A percentile compares a stretch with the other conserved stretches of the same genome.
These are phyloP conservation scores for Neotragus pygmaeus DNA, from an alignment of 2,113 vertebrate genomes.

Conservation along the genomic window DNA sequence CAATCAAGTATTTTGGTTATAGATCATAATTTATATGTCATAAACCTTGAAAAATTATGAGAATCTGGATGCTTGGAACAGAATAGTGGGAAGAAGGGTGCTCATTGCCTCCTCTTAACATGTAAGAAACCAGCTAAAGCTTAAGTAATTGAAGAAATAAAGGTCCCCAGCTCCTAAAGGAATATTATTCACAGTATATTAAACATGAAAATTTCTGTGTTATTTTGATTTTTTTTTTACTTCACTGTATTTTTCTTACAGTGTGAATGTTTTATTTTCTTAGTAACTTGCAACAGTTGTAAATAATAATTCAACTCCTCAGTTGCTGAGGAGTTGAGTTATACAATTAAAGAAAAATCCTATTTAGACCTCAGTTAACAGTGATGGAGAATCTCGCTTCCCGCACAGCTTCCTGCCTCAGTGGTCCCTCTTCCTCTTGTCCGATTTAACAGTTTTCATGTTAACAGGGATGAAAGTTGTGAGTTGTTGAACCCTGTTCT, in stretches of 20 bases:
- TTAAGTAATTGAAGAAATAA: neutral
- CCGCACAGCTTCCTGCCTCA: neutral
- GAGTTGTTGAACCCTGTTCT: neutral
- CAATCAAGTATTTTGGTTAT: neutral
- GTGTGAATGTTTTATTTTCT: neutral
- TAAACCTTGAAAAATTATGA: neutral
- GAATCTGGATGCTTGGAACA: neutral
- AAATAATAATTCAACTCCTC: neutral
- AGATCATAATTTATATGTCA: neutral
- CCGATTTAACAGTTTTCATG: rapidly evolving
- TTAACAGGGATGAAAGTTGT: neutral
- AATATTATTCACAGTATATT: neutral
- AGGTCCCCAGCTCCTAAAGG: neutral
- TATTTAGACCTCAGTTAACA: rapidly evolving
- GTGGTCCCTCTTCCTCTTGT: rapidly evolving
- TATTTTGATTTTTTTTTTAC: neutral
- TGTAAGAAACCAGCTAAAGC: rapidly evolving
- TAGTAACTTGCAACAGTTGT: neutral
- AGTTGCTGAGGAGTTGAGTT: neutral
- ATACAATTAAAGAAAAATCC: rapidly evolving
- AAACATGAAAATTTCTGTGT: neutral
- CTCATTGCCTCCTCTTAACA: neutral
- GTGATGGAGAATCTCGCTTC: no score
- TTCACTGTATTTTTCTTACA: neutral
- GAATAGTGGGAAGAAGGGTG: no score